Percentiles rank a stretch among this genome's conserved stretches.
These are phyloP conservation scores for Orius laevigatus DNA, from an alignment of 1,140 invertebrate genomes.

Conservation along the genomic window DNA sequence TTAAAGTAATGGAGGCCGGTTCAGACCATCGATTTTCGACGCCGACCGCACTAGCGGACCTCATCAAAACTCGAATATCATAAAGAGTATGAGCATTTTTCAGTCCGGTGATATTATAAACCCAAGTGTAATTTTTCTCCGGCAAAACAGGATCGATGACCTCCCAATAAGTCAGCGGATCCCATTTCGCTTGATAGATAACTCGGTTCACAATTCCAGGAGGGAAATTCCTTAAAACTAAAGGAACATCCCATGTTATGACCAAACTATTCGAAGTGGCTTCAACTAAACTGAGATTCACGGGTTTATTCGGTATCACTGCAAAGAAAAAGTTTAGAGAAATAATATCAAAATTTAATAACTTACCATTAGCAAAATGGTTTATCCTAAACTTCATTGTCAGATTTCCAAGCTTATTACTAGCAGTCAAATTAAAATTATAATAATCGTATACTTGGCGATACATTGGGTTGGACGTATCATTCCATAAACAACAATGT, in stretches of 20 bases:
- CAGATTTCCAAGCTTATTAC: constrained; percentile 36
- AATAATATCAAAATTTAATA: neutral
- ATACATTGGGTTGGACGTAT: constrained; percentile 37
- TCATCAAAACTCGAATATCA: constrained; percentile 46
- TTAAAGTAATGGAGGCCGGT: constrained; percentile 35
- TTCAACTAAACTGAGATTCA: constrained; percentile 33
- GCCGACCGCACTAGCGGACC: constrained; percentile 31
- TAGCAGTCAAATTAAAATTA: constrained; percentile 33
- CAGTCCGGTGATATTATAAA: constrained; percentile 36
- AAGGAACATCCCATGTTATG: constrained; percentile 39
- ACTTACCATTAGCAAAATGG: constrained; percentile 40
- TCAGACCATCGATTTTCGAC: constrained; percentile 50
- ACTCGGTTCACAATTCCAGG: constrained; percentile 39
- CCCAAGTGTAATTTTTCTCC: constrained; percentile 23
- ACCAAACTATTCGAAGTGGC: constrained; percentile 37
- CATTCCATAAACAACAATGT: constrained; percentile 35
- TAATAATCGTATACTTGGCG: constrained; percentile 37
- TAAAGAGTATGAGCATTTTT: constrained; percentile 47
- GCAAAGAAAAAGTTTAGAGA: constrained; percentile 18
- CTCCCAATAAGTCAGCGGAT: constrained; percentile 32
- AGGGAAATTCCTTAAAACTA: constrained; percentile 38
- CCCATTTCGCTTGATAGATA: constrained; percentile 42
- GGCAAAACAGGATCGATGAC: constrained; percentile 24
- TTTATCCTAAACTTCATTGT: constrained; percentile 34
- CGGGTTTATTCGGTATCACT: constrained; percentile 41